Percentiles rank a stretch among this genome's conserved stretches.
These are phyloP conservation scores for Hesperophylax magnus DNA, from an alignment of 1,140 invertebrate species.

Conservation along the genomic window DNA sequence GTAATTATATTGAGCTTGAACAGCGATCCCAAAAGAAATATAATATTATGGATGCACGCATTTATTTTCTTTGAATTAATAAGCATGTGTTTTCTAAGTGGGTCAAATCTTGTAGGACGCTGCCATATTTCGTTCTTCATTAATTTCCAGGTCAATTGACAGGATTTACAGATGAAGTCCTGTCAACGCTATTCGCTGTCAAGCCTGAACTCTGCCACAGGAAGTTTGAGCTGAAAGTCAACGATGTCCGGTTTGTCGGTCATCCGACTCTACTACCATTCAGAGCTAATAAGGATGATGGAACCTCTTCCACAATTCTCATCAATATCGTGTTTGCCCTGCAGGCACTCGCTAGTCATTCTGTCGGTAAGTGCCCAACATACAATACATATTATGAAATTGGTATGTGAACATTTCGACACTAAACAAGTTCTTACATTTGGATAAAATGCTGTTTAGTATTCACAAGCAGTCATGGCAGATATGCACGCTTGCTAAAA, in stretches of 20 bases:
- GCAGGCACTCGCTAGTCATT: conserved; percentile 90
- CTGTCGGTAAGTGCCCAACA: conserved; percentile 72
- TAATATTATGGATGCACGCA: no score
- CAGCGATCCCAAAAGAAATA: no score
- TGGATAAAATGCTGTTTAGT: no score
- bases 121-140: not conserved
- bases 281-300: conserved; percentile 75
- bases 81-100: no score
- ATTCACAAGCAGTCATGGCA: no score
- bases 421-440: no score
- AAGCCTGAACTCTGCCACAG: conserved; percentile 89
- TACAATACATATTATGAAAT: no score
- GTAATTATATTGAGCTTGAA: no score
- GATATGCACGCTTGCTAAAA: no score
- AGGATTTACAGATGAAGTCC: conserved; percentile 86
- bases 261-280: conserved; percentile 87
- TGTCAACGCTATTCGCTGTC: conserved; percentile 93
- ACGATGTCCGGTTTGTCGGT: conserved; percentile 95
- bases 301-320: conserved; percentile 79
- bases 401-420: no score
- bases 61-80: not conserved
- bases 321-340: conserved; percentile 95
- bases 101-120: not conserved
- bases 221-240: conserved; percentile 95
- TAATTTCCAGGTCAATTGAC: conserved; percentile 72